Percentiles rank a stretch among this genome's conserved stretches.
Evolutionary conservation across 2,113 vertebrate species (phyloP).

Genomic region (Talpa occidentalis): DNA sequence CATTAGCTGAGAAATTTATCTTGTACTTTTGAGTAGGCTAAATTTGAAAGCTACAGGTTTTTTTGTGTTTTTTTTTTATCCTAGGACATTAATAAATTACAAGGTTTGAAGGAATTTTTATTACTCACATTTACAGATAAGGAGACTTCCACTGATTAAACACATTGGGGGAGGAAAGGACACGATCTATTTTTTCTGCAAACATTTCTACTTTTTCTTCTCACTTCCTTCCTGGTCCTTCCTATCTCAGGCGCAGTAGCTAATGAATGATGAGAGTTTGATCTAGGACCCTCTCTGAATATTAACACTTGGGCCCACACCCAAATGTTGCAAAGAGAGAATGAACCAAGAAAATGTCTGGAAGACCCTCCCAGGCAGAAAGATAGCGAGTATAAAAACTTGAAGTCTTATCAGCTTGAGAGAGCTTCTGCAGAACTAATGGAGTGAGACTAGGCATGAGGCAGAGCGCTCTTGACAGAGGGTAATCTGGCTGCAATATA

Average conservation of each 20-base stretch:
- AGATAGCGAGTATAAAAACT: neutral
- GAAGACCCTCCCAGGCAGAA: neutral
- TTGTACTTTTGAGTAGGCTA: neutral
- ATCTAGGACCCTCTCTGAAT: neutral
- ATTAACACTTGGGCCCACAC: neutral
- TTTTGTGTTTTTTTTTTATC: neutral
- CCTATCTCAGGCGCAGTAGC: neutral
- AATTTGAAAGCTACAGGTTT: neutral
- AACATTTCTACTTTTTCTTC: neutral
- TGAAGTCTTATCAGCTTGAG: neutral
- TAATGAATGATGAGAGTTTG: neutral
- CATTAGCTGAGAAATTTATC: neutral
- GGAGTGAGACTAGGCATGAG: neutral
- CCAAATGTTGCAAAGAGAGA: constrained; percentile 21
- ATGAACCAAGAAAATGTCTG: neutral
- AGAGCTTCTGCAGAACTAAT: neutral
- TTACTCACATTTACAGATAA: neutral
- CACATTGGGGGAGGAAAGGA: neutral
- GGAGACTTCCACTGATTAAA: neutral
- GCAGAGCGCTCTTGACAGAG: too few species aligned
- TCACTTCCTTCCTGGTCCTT: neutral
- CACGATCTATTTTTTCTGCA: neutral
- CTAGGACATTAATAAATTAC: neutral
- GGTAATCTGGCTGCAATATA: fast-evolving
- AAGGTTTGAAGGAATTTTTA: neutral